Conservation (phyloP, 2,113 vertebrate genomes). For the Neodon shergylaensis region DNA sequence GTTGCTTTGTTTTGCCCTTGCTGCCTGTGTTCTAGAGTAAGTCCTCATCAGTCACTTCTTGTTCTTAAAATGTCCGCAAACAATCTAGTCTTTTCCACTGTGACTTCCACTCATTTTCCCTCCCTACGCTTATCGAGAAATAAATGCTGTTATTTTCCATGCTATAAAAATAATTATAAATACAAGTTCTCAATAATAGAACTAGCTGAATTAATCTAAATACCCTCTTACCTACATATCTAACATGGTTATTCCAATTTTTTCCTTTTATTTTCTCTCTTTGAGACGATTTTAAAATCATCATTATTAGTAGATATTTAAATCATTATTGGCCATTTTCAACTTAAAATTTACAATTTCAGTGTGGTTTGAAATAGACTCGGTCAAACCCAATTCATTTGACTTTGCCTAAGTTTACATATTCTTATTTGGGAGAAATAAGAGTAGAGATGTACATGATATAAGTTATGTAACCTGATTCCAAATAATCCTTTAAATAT, state of each 20-base stretch:
- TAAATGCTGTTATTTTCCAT: neutral
- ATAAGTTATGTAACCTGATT: neutral
- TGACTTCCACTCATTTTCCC: neutral
- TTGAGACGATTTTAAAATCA: neutral
- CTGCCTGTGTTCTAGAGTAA: neutral
- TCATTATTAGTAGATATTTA: neutral
- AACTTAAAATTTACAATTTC: neutral
- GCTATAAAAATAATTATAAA: neutral
- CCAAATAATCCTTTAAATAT: neutral
- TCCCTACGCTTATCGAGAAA: neutral
- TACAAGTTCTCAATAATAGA: neutral
- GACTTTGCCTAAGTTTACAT: neutral
- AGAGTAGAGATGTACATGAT: neutral
- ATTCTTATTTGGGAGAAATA: neutral
- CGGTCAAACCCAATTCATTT: neutral
- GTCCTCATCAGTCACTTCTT: neutral
- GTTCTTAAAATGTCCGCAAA: slow-evolving; percentile 22
- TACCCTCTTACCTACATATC: neutral
- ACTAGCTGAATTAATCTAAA: neutral
- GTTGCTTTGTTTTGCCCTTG: slow-evolving; percentile 35
- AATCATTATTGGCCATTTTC: neutral
- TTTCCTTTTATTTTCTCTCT: neutral
- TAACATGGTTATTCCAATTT: neutral
- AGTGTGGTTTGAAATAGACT: neutral
- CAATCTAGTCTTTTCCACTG: neutral